Evolutionary conservation across 2,797 vertebrate species (phyloP).

Genomic region (Knipowitschia caucasica): DNA sequence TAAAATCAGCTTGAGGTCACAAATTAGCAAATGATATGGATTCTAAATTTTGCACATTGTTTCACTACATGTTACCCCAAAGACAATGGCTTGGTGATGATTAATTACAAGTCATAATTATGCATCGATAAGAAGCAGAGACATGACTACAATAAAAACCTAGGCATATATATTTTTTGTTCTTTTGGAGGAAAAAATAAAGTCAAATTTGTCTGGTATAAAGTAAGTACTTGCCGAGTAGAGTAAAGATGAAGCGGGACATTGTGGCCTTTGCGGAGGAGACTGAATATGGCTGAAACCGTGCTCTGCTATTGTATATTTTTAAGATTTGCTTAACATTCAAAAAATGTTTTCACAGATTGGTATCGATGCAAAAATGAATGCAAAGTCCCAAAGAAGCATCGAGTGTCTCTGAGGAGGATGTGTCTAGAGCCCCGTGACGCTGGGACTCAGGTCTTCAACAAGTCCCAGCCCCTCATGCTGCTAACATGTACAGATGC

Average conservation of each 20-base stretch:
- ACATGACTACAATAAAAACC: background rate
- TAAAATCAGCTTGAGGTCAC: background rate
- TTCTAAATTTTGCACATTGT: too few species aligned
- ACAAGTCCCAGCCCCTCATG: too few species aligned
- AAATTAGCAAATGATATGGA: too few species aligned
- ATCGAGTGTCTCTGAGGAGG: background rate
- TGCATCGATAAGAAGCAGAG: too few species aligned
- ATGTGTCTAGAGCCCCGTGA: background rate
- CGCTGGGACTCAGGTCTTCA: too few species aligned
- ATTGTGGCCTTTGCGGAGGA: constrained; percentile 21
- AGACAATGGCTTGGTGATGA: too few species aligned
- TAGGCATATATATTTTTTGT: background rate
- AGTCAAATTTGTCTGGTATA: background rate
- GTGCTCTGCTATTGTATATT: background rate
- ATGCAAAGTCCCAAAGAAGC: constrained; percentile 43
- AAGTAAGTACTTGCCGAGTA: constrained; percentile 36
- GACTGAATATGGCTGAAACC: background rate
- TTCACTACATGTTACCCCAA: too few species aligned
- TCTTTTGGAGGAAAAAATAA: background rate
- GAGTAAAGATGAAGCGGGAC: constrained; percentile 14
- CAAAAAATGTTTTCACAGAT: constrained; percentile 41
- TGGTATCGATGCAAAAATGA: constrained; percentile 44
- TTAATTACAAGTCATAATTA: too few species aligned
- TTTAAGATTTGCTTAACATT: constrained; percentile 38
- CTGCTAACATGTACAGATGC: too few species aligned